Base-by-base conservation (phyloP, 2,888 invertebrate genomes). In the Tinea pellionella region DNA sequence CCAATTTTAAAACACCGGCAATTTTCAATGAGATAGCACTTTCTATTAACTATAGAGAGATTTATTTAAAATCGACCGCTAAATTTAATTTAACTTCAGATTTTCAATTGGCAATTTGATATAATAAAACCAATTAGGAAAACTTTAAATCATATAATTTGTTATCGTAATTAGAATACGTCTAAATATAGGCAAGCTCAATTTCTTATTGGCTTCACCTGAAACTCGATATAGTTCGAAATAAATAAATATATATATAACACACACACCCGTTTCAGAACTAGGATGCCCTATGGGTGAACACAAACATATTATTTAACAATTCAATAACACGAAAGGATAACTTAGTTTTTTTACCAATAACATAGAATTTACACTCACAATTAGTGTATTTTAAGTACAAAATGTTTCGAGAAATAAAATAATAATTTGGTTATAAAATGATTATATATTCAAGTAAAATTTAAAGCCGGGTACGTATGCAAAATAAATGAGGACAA, bases 1-100 rank as follows among this genome's bases (percentile, higher is more conserved):
- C 70, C 63, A 71, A 71, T 79, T 78, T 77, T 71, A 70, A 77
- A 72, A 64, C 63, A 64, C 62, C 41, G 42, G 61, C 57, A 57
- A 37, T 32, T 57, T 57, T 32, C 57, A 57, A 57, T 32, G 57
- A 57, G 57, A 30, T 57, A 30, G 53, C 53, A 24, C 53, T 53
- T 53, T 24, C 8, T 53, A 24, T 53, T 24, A 53, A 53, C 53
- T 53, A 53, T 53, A 24, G 24, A 53, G 11, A 24, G 53, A 53
- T 18, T 24, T 53, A 24, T n/a, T 24, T 53, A 53, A 53, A 53
- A 53, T 24, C 53, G 53, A 53, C 53, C 53, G 53, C 19, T 8
- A 53, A 53, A 53, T 53, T 47, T 53, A 53, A 53, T 53, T 53
- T 53, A 53, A 53, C 19, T 53, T 53, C 24, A 53, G 24, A 53